Base-by-base conservation (phyloP, 1,140 invertebrate species). In the Drosophila leontia region DNA sequence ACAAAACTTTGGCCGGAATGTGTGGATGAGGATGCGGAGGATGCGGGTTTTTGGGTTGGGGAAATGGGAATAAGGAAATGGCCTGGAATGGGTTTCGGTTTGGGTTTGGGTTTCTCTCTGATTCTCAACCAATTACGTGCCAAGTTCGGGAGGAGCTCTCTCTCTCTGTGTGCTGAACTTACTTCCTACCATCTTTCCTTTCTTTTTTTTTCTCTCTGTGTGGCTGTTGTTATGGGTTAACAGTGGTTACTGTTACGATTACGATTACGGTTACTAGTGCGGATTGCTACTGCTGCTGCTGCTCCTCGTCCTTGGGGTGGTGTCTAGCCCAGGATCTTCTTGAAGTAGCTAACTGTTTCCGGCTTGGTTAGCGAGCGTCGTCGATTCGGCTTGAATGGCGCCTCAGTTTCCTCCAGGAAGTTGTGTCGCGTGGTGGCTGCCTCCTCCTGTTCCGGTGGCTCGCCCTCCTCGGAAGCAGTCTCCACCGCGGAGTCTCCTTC, bases 261-360 rank as follows among this genome's bases (percentile, higher is more conserved):
- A 76, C 75, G 69, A 55, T 72, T 79, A 72, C 70, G 59, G 64
- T 71, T 84, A 60, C 70, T 61, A 62, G 48, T 75, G 75, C 51
- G 67, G 44, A 59, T 42, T 72, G 53, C 53, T 56, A 35, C 44
- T 32, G 57, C 48, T 61, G 26, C 44, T 34, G 15, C 8, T 50
- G 13, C 12, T 53, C 5, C 19, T 56, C 19, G 7, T 19, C 26
- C 17, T 26, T 13, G 19, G 7, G 63, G 9, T 15, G 29, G 29
- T 51, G 29, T 51, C 37, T 93, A 93, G 71, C 92, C 92, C 77
- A 93, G 79, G 74, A 93, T 91, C 87, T 93, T 93, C 81, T 93
- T 92, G 71, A 93, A 90, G 74, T 92, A 93, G 78, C 90, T 92
- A 75, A 84, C 82, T 47, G 92, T 93, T 86, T 93, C 92, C 75